Evolutionary conservation across 2,797 vertebrate genomes (phyloP).

Genomic region (Alcedo quadribrachys): DNA sequence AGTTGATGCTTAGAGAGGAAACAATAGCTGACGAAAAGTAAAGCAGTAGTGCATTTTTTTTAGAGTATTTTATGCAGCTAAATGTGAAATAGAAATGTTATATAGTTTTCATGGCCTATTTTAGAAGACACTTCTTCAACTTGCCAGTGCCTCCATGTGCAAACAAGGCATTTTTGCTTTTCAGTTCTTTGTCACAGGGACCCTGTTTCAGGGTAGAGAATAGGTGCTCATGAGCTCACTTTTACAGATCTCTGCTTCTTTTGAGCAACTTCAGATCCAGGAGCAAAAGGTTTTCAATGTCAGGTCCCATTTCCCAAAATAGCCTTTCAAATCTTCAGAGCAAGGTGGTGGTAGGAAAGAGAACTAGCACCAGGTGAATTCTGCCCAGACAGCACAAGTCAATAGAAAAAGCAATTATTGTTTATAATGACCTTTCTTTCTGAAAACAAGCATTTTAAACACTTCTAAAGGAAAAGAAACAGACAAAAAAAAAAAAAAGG

Average conservation of each 20-base stretch:
- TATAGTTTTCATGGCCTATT: not conserved
- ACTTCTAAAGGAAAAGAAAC: not conserved
- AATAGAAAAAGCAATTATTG: not conserved
- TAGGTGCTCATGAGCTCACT: not conserved
- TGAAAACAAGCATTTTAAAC: not conserved
- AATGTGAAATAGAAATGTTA: not conserved
- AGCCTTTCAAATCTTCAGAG: not conserved
- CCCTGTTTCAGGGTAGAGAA: not conserved
- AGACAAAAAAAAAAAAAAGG: not conserved
- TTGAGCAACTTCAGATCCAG: not conserved
- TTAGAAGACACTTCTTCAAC: not conserved
- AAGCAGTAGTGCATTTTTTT: not conserved
- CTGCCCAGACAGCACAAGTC: not conserved
- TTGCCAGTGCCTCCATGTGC: not conserved
- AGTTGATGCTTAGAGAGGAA: not conserved
- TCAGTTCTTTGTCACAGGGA: not conserved
- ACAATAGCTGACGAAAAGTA: not conserved
- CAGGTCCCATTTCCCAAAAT: not conserved
- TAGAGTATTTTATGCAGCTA: not conserved
- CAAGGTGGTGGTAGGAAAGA: not conserved
- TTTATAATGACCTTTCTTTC: not conserved
- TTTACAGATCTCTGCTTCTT: not conserved
- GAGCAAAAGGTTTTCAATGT: not conserved
- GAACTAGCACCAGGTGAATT: not conserved
- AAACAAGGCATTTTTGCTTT: not conserved